These are phyloP conservation scores for Anneissia japonica DNA, from an alignment of 35 echinoderm and acorn worm species.

Conservation along the genomic window DNA sequence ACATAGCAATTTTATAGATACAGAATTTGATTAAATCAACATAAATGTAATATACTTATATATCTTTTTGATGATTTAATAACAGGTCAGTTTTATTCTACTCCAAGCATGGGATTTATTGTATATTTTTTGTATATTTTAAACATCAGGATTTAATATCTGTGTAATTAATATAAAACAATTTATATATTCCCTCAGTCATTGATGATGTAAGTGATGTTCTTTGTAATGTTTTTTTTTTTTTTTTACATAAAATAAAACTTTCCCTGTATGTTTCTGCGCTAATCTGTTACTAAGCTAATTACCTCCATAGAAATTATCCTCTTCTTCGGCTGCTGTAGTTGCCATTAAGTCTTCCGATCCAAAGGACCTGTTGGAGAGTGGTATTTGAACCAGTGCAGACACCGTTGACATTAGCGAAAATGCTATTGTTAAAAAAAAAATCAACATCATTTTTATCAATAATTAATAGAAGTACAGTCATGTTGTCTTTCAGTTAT, in stretches of 20 bases:
- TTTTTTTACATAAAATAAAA: not conserved
- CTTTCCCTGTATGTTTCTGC: not conserved
- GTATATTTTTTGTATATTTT: too few species aligned
- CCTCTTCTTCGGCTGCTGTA: slow-evolving; percentile 44
- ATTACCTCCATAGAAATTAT: slow-evolving; percentile 75
- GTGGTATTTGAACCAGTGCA: not conserved
- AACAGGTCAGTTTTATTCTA: too few species aligned
- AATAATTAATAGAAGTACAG: too few species aligned
- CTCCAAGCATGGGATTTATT: too few species aligned
- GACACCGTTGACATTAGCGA: not conserved
- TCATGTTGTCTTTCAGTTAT: too few species aligned
- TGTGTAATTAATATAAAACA: not conserved
- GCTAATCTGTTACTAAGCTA: not conserved
- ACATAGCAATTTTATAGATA: too few species aligned
- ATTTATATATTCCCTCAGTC: not conserved
- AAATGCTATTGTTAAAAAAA: not conserved
- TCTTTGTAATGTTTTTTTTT: not conserved
- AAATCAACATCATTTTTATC: too few species aligned
- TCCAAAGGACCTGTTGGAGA: not conserved
- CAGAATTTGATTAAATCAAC: too few species aligned
- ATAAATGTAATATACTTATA: too few species aligned
- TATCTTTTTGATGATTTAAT: too few species aligned
- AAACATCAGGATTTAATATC: not conserved
- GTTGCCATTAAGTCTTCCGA: slow-evolving; percentile 55
- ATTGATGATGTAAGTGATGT: not conserved